These are phyloP conservation scores for Forbesichthys papilliferus DNA, from an alignment of 2,113 vertebrate species.

Conservation along the genomic window DNA sequence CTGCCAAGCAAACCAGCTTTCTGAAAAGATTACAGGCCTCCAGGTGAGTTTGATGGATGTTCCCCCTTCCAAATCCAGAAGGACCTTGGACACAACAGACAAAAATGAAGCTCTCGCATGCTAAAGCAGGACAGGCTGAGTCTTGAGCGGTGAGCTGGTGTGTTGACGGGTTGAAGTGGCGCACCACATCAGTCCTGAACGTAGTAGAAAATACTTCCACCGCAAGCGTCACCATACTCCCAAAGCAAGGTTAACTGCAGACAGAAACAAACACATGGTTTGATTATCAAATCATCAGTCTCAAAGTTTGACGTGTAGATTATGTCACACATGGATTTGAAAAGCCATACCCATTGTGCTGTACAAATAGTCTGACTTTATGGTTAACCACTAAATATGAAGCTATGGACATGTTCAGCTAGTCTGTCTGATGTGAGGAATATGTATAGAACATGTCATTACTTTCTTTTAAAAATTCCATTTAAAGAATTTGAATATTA, in stretches of 20 bases:
- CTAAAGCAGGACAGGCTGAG: constrained; percentile 67
- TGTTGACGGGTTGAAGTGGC: constrained; percentile 70
- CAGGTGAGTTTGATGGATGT: constrained; percentile 22
- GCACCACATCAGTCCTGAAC: constrained; percentile 78
- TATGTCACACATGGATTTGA: neutral
- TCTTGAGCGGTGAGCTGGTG: constrained; percentile 71
- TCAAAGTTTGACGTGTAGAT: neutral
- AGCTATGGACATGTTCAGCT: neutral
- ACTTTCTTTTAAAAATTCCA: too few relatives aligned
- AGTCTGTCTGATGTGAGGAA: neutral
- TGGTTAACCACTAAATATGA: neutral
- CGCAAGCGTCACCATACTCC: constrained; percentile 78
- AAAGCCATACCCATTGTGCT: neutral
- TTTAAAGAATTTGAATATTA: too few relatives aligned
- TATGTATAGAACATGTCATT: neutral
- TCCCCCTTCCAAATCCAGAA: constrained; percentile 10
- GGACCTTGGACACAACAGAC: neutral
- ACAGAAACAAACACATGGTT: constrained; percentile 29
- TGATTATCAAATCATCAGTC: constrained; percentile 9
- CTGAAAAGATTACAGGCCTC: constrained; percentile 19
- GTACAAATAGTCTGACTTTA: neutral
- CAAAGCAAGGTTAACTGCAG: constrained; percentile 90
- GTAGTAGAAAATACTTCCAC: constrained; percentile 76
- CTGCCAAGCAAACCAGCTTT: constrained; percentile 17
- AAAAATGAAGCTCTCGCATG: constrained; percentile 17